These are phyloP conservation scores for Sapajus apella DNA, from an alignment of 2,113 vertebrate genomes.

Conservation along the genomic window DNA sequence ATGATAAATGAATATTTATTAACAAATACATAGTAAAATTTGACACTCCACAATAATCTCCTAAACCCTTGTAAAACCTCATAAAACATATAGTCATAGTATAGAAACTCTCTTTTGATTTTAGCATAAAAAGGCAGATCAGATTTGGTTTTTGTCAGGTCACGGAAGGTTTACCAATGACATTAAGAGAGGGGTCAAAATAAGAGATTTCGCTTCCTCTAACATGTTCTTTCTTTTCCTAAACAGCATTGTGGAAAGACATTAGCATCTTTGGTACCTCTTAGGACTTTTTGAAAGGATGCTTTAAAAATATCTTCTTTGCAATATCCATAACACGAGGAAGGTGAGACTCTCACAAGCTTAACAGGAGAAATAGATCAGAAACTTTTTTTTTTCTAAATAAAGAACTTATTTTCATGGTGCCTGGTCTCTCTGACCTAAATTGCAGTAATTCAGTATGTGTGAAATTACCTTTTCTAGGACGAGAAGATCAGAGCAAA, in stretches of 20 bases:
- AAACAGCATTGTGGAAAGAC: background rate
- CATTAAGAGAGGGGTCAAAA: background rate
- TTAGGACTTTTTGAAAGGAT: slow-evolving; percentile 25
- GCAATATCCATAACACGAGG: slow-evolving; percentile 39
- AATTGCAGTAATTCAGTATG: slow-evolving; percentile 76
- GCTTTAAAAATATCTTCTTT: slow-evolving; percentile 62
- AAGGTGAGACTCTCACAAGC: slow-evolving; percentile 70
- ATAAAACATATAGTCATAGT: background rate
- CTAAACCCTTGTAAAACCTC: background rate
- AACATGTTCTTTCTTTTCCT: background rate
- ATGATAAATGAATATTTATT: background rate
- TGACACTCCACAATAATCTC: background rate
- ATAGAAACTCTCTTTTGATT: background rate
- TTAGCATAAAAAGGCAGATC: background rate
- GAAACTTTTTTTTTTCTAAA: slow-evolving; percentile 68
- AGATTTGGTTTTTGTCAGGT: background rate
- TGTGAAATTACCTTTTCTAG: slow-evolving; percentile 78
- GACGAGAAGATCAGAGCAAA: slow-evolving; percentile 58
- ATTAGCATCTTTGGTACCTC: background rate
- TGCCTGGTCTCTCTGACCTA: slow-evolving; percentile 75
- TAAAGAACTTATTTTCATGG: slow-evolving; percentile 78
- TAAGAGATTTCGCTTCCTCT: background rate
- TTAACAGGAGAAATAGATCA: slow-evolving; percentile 70
- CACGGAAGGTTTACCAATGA: background rate
- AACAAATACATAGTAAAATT: background rate